These are phyloP conservation scores for Catharus minimus DNA, from an alignment of 2,113 vertebrate genomes.

Conservation along the genomic window DNA sequence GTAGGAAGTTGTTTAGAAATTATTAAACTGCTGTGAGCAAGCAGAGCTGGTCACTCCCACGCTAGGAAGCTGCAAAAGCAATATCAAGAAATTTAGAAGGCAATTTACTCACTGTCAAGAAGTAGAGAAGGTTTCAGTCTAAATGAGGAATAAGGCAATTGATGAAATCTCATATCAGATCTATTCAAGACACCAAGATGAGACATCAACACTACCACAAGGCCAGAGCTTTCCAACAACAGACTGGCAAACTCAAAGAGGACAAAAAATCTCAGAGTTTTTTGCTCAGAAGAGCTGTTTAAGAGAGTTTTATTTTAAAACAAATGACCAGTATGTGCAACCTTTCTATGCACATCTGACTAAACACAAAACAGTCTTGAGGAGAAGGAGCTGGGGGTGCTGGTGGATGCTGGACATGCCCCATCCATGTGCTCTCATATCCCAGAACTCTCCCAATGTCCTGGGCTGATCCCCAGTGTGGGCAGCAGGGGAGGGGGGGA, in stretches of 20 bases:
- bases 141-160: not conserved
- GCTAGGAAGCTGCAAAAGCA: not conserved
- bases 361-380: not conserved
- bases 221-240: not conserved
- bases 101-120: not conserved
- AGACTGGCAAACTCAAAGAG: not conserved
- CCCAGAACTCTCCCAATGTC: rapidly evolving
- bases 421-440: not conserved
- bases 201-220: not conserved
- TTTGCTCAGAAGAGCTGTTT: not conserved
- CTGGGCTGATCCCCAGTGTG: not conserved
- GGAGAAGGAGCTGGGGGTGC: not conserved
- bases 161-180: not conserved
- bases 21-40: not conserved
- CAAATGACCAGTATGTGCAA: rapidly evolving
- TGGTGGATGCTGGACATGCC: not conserved
- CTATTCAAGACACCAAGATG: rapidly evolving
- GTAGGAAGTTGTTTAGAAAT: not conserved
- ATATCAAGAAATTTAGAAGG: not conserved
- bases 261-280: too few relatives aligned
- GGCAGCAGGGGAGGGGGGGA: not conserved
- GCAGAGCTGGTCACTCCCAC: not conserved
- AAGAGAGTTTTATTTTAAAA: not conserved
- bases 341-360: not conserved
- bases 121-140: not conserved